Base-by-base conservation (phyloP, 2,797 vertebrate genomes). In the Urocyon cinereoargenteus region DNA sequence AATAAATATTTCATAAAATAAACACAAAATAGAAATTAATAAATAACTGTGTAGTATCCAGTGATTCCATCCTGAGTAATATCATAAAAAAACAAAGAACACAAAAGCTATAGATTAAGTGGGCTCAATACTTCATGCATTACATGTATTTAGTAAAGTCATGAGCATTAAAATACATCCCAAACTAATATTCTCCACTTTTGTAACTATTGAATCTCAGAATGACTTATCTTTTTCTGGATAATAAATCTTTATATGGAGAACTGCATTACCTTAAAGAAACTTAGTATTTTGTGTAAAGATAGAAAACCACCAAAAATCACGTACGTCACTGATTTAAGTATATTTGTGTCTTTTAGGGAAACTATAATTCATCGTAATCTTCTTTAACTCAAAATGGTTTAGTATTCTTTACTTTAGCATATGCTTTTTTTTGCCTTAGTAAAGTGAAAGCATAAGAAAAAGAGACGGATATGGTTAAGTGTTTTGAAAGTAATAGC, bases 401-500 rank as follows among this genome's bases (percentile, higher is more conserved):
- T 95, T 98, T 97, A 68, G 90, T 87, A 94, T 34, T 92, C 68
- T 97, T 98, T 51, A 89, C 78, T 62, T 97, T 97, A 94, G 51
- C 89, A 89, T 72, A 95, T 98, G 77, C 0, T 66, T 85, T 97
- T 97, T 98, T 97, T 97, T 61, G 96, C 97, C 97, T 96, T 85
- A 97, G 92, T 93, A 93, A 91, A 89, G 89, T 85, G 49, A 98
- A 98, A 97, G 84, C 66, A 94, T 96, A 88, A 78, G 86, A 98
- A 98, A 98, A 98, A 95, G 68, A 98, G 61, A 93, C 97, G 95
- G 95, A 86, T 90, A 97, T 87, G 87, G 96, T 97, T 97, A 97
- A 98, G 89, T 97, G 95, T 92, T 49, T 84, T 86, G 93, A 97
- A 96, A 97, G 77, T 97, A 98, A 97, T 93, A 96, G 59, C 96